These are phyloP conservation scores for Chrysina gloriosa DNA, from an alignment of 2,888 invertebrate species.

Conservation along the genomic window DNA sequence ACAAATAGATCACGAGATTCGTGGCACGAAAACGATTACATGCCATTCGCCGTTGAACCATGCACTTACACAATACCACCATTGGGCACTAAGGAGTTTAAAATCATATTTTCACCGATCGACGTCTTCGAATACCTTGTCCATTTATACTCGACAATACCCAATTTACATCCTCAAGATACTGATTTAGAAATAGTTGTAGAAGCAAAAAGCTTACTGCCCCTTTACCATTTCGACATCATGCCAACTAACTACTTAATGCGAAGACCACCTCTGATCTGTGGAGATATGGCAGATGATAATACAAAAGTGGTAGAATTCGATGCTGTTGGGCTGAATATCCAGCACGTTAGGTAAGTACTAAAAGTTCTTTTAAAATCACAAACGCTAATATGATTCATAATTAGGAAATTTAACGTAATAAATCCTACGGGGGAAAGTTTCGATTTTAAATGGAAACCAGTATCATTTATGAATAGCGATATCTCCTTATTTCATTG, in stretches of 20 bases:
- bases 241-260: constrained; percentile 74
- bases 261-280: constrained; percentile 64
- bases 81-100: constrained; percentile 63
- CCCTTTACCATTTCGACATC: constrained; percentile 78
- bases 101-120: constrained; percentile 69
- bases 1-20: constrained; percentile 46
- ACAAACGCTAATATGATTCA: constrained; percentile 7
- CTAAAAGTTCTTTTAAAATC: neutral
- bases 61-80: constrained; percentile 65
- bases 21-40: constrained; percentile 51
- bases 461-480: constrained; percentile 50
- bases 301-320: constrained; percentile 71
- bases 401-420: constrained; percentile 71
- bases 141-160: constrained; percentile 68
- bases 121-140: constrained; percentile 69
- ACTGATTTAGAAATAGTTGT: constrained; percentile 62
- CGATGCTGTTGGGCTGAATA: constrained; percentile 72
- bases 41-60: constrained; percentile 70
- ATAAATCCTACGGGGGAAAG: constrained; percentile 75
- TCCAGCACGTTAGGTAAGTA: constrained; percentile 42
- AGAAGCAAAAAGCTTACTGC: constrained; percentile 72
- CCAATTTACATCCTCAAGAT: constrained; percentile 66
- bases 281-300: constrained; percentile 63
- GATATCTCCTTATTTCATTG: constrained; percentile 70
- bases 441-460: constrained; percentile 64